Conservation (phyloP, 1,140 invertebrate genomes). For the Monomorium pharaonis region DNA sequence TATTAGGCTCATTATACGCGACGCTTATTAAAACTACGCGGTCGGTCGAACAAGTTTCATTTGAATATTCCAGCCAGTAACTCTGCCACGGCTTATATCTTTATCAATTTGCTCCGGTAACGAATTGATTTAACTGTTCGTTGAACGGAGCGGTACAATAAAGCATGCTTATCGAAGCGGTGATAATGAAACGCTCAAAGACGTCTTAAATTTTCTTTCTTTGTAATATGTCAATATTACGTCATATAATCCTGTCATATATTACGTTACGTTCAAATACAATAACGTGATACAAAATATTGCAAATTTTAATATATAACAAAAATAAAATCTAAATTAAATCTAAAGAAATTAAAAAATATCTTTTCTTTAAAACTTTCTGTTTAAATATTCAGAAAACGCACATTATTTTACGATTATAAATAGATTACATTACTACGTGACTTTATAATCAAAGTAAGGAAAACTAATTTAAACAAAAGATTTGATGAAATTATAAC, state of each 20-base stretch:
- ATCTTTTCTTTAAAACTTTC: background rate
- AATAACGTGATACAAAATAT: background rate
- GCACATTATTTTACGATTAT: background rate
- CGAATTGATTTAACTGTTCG: constrained; percentile 51
- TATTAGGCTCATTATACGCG: constrained; percentile 76
- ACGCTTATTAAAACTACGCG: constrained; percentile 74
- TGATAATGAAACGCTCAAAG: constrained; percentile 27
- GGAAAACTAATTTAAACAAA: background rate
- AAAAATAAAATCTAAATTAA: background rate
- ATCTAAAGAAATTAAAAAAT: background rate
- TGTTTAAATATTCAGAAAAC: background rate
- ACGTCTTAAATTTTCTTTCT: background rate
- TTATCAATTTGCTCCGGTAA: constrained; percentile 39
- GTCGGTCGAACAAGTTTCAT: constrained; percentile 52
- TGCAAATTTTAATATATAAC: background rate
- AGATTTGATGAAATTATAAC: background rate
- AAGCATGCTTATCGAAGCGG: background rate
- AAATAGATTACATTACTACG: background rate
- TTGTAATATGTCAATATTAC: background rate
- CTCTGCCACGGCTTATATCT: constrained; percentile 30
- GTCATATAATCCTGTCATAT: background rate
- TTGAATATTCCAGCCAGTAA: constrained; percentile 50
- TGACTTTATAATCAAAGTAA: background rate
- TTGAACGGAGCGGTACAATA: constrained; percentile 11
- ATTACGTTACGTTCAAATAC: background rate